Percentiles rank a stretch among this genome's conserved stretches.
These are phyloP conservation scores for Lucifuga dentata DNA, from an alignment of 2,113 vertebrate genomes.

Conservation along the genomic window DNA sequence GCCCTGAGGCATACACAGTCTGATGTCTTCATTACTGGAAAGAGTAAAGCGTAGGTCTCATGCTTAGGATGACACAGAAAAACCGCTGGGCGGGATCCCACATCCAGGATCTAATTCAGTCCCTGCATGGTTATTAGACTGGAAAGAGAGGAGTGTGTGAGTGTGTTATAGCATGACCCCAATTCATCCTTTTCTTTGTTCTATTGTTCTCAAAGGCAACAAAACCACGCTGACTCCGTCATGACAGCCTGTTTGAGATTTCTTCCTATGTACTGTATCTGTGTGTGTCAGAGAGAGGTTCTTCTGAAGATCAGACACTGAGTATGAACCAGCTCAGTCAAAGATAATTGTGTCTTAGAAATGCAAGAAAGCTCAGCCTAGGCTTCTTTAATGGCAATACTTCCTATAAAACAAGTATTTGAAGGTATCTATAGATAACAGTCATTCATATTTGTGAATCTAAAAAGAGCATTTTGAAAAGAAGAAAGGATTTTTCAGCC, in stretches of 20 bases:
- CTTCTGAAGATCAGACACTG: conserved; percentile 13
- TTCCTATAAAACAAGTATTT: not conserved
- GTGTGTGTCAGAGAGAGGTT: conserved; percentile 7
- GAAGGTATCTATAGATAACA: not conserved
- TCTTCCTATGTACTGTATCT: not conserved
- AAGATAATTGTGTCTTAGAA: conserved; percentile 24
- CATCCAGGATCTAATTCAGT: conserved; percentile 59
- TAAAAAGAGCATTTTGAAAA: conserved; percentile 10
- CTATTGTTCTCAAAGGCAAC: conserved; percentile 46
- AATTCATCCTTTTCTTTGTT: conserved; percentile 40
- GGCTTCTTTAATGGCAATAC: conserved; percentile 4
- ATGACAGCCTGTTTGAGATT: conserved; percentile 34
- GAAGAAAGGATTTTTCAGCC: conserved; percentile 3
- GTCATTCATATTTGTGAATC: conserved; percentile 30
- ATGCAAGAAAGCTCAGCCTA: conserved; percentile 25
- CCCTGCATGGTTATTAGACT: conserved; percentile 70
- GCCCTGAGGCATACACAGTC: conserved; percentile 55
- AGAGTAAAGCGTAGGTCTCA: conserved; percentile 67
- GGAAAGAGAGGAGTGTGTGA: conserved; percentile 61
- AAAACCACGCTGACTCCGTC: conserved; percentile 30
- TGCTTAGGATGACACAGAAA: conserved; percentile 69
- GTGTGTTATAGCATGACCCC: conserved; percentile 34
- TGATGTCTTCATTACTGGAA: conserved; percentile 67
- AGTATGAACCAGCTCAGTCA: conserved; percentile 3
- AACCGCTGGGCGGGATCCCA: conserved; percentile 36